Base-by-base conservation (phyloP, 2,888 invertebrate genomes). In the Cephus nigrinus region DNA sequence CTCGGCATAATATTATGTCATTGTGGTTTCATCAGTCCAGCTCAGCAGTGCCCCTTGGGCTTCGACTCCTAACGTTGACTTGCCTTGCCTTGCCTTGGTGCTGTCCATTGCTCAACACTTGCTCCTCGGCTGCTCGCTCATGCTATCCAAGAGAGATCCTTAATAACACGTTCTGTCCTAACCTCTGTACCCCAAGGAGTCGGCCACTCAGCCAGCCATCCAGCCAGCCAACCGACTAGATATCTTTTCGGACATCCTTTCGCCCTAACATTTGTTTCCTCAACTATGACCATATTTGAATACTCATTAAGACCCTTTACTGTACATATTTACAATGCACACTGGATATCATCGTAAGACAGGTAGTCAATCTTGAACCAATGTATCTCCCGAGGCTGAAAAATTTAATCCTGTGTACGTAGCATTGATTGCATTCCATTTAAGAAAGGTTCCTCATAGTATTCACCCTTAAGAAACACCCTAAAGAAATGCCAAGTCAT, bases 121-220 rank as follows among this genome's bases (percentile, higher is more conserved):
- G 32, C 77, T 32, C 40, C 15, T 40, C 31, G 71, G 55, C 71
- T 76, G 32, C 76, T 80, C 77, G 69, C 77, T 79, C 78, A 55
- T 71, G 73, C 79, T 79, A 75, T 80, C 75, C 76, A 73, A 74
- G 76, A 74, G 82, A 81, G 83, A 82, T 82, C 84, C 83, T 83
- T 88, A 88, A 89, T 88, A 88, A 88, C 85, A 87, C 84, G 87
- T 86, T 86, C 83, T 81, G 81, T 82, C 80, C 82, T 86, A 86
- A 87, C 86, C 87, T 85, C 83, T 84, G 85, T 84, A 83, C 84
- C 84, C 79, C 83, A 78, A 82, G 81, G 82, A 82, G 80, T 79
- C 75, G n/a, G 75, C 75, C 79, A 74, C 77, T 78, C 80, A 55
- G 55, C 55, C 55, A 23, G 55, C 23, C 12, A 33, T 71, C 71